Evolutionary conservation across 2,888 invertebrate species (phyloP).

Genomic region (Heliconius erato): DNA sequence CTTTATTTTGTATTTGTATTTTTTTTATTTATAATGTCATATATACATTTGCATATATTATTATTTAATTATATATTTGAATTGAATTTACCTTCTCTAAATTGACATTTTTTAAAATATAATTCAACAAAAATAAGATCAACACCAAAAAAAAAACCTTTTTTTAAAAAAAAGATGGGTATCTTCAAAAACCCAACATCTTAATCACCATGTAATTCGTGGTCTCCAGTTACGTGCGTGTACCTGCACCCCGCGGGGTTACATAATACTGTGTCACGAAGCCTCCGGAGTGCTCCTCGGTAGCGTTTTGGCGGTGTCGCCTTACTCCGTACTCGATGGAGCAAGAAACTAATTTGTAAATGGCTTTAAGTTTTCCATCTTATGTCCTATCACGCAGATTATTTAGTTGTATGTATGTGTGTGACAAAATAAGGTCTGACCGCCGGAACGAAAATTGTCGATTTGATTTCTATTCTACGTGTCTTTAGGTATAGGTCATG

Average conservation of each 20-base stretch:
- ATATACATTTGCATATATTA: no score
- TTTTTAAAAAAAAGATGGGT: conserved; percentile 11
- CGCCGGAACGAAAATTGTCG: background rate
- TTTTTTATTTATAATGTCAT: no score
- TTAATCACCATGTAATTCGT: conserved; percentile 49
- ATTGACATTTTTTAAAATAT: background rate
- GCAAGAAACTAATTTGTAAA: conserved; percentile 44
- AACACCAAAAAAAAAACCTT: background rate
- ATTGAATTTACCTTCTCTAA: no score
- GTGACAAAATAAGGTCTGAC: no score
- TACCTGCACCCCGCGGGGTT: conserved; percentile 74
- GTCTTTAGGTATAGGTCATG: background rate
- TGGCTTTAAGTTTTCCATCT: conserved; percentile 1
- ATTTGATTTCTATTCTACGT: background rate
- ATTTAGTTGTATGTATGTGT: background rate
- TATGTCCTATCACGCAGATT: background rate
- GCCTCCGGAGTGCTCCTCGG: conserved; percentile 81
- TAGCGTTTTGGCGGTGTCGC: conserved; percentile 81
- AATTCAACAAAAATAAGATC: background rate
- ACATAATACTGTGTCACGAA: conserved; percentile 70
- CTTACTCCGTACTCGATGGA: conserved; percentile 61
- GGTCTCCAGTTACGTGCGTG: conserved; percentile 70
- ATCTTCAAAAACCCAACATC: conserved; percentile 41
- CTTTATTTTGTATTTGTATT: no score
- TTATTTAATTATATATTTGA: no score